phyloP scores from a whole-genome alignment of 1,140 invertebrate species.

The Lordiphosa stackelbergi region DNA sequence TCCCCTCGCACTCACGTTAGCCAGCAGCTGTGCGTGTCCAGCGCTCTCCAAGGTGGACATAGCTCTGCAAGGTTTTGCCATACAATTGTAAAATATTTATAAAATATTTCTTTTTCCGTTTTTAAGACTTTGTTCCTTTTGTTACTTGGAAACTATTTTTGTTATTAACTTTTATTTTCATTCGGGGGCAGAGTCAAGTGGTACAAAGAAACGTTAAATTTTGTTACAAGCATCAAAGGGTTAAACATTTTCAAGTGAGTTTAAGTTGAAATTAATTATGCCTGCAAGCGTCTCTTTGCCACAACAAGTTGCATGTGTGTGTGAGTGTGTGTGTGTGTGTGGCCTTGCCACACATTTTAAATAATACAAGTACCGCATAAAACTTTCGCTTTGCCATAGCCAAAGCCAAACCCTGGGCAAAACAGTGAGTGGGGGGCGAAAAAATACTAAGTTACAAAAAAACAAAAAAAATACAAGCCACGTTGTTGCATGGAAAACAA shows the following conservation, averaged over 20 bases:
- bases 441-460: constrained; percentile 11
- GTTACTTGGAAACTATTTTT: too few relatives aligned
- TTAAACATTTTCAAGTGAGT: constrained; percentile 31
- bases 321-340: constrained; percentile 13
- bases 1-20: too few relatives aligned
- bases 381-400: constrained; percentile 55
- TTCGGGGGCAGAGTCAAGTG: neutral
- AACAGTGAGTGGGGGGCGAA: constrained; percentile 1
- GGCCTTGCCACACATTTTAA: constrained; percentile 49
- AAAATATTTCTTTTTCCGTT: too few relatives aligned
- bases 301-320: neutral
- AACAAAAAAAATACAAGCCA: constrained; percentile 8
- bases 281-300: constrained; percentile 19
- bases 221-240: constrained; percentile 16
- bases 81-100: too few relatives aligned
- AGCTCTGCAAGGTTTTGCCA: too few relatives aligned
- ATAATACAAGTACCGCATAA: constrained; percentile 64
- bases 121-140: too few relatives aligned
- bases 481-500: constrained; percentile 33
- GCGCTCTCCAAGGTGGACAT: too few relatives aligned
- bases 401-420: constrained; percentile 21
- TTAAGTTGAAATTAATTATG: constrained; percentile 62
- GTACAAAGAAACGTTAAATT: neutral
- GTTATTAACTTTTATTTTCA: neutral
- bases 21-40: too few relatives aligned